A percentile compares a stretch with the other conserved stretches of the same genome.
These are phyloP conservation scores for Mellivora capensis DNA, from an alignment of 2,113 vertebrate species.

Conservation along the genomic window DNA sequence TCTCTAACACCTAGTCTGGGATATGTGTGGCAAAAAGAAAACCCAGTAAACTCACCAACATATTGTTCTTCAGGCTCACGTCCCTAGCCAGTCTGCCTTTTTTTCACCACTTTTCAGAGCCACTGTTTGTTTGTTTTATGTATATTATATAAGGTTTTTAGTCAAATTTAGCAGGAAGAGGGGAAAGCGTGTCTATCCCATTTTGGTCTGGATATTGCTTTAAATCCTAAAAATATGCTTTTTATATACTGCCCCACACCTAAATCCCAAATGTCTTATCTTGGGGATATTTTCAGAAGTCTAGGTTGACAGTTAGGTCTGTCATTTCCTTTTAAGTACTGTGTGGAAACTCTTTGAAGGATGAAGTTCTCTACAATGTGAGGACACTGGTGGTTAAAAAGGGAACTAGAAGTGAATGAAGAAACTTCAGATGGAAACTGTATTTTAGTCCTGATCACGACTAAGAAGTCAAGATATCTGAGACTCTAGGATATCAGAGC, in stretches of 20 bases:
- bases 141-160: background rate
- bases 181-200: background rate
- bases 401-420: background rate
- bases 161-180: background rate
- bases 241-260: rapidly evolving
- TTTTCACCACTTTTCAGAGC: background rate
- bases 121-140: background rate
- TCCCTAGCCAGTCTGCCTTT: background rate
- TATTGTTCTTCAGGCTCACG: background rate
- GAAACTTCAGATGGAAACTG: background rate
- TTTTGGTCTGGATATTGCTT: background rate
- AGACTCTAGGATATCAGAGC: background rate
- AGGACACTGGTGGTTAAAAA: background rate
- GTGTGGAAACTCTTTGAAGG: background rate
- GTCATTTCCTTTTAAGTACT: background rate
- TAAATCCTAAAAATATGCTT: background rate
- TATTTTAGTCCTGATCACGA: background rate
- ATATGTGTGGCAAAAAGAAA: background rate
- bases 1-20: background rate
- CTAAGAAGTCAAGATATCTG: background rate
- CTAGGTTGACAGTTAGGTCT: background rate
- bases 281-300: background rate
- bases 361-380: background rate
- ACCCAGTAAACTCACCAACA: background rate
- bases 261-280: background rate